Evolutionary conservation across 1,140 invertebrate genomes (phyloP), one percentile per base, ranked within the genome.

Genomic region (Orchesella cincta): DNA sequence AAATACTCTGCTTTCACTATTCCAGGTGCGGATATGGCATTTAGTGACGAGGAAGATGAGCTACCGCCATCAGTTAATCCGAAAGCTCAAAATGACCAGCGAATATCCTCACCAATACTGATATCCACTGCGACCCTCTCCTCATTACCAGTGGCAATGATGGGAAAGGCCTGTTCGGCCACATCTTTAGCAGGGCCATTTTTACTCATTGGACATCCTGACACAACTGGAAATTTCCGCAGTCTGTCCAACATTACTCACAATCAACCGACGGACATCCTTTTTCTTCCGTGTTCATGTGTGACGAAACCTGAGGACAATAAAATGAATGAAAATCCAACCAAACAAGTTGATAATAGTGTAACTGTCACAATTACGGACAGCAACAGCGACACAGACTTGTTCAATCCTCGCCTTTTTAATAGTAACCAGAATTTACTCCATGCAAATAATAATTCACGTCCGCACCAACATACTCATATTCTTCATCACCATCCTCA

Each of bases 21-120:
- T 39, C 20, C 36, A 79, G 78, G 78, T 79, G 78, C 78, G 51
- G 78, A 79, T 75, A 75, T 79, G 73, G 62, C 78, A 75, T 79
- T 79, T 52, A 79, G 75, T 75, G 78, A 79, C 31, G 78, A 79
- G 3, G 78, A 79, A 52, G 78, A 79, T 33, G 78, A 79, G 26
- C 31, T n/a, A 12, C 62, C 31, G 14, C 62, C 62, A 18, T 12
- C 39, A 46, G 20, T 20, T 46, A 12, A 20, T 46, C 39, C 8
- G 8, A 12, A 12, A 29, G 8, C 31, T 23, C 14, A 23, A 8
- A 57, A 26, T 57, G 8, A 46, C 39, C 18, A 18, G 52, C 5
- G 52, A 26, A 18, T n/a, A 67, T 31, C 12, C 23, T 29, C 62
- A 67, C 62, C 62, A 33, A 12, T 33, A 1, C 31, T 67, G n/a